phyloP scores from a whole-genome alignment of 2,113 vertebrate genomes.

The Chroicocephalus ridibundus region DNA sequence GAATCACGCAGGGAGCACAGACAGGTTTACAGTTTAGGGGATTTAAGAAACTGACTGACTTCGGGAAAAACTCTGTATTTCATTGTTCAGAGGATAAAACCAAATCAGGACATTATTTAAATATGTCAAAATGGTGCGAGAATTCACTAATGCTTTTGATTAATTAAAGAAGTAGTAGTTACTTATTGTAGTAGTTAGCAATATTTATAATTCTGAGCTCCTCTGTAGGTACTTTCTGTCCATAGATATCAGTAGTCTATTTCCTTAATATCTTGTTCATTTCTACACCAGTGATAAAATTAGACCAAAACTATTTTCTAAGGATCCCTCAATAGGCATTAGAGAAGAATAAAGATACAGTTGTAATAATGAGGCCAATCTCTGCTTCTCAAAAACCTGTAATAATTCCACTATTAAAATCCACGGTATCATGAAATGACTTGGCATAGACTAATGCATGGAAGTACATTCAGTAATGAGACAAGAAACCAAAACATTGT shows the following conservation, averaged over 20 bases:
- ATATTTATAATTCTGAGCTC: not conserved
- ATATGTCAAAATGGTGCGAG: not conserved
- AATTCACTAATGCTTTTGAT: not conserved
- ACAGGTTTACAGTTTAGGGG: not conserved
- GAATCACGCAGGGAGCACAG: not conserved
- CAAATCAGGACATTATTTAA: not conserved
- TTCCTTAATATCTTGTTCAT: not conserved
- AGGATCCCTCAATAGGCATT: not conserved
- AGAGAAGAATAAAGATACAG: not conserved
- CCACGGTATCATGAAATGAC: not conserved
- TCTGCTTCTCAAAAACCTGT: not conserved
- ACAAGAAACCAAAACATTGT: not conserved
- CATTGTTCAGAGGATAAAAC: not conserved
- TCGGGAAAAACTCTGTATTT: not conserved
- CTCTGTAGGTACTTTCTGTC: not conserved
- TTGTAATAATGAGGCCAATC: not conserved
- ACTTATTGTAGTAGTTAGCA: not conserved
- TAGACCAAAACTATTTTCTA: not conserved
- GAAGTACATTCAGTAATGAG: not conserved
- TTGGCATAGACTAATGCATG: not conserved
- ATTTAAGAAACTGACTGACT: not conserved
- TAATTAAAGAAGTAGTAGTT: not conserved
- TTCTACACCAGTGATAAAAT: not conserved
- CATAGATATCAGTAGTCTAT: not conserved
- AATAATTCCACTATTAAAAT: not conserved